Conservation (phyloP, 2,888 invertebrate genomes). For the Apamea anceps region DNA sequence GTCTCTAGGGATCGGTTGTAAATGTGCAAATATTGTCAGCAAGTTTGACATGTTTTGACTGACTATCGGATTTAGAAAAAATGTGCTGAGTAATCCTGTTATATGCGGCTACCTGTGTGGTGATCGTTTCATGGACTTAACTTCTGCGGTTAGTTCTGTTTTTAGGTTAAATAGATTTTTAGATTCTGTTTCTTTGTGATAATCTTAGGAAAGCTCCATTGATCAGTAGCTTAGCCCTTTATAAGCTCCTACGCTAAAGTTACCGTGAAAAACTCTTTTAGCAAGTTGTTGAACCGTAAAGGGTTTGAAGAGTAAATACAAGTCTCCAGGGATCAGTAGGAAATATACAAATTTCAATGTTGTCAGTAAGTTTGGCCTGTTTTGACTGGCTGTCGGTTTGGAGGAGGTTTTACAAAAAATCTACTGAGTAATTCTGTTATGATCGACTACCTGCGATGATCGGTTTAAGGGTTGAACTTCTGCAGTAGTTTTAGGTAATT, state of each 20-base stretch:
- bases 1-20: slow-evolving; percentile 78
- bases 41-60: slow-evolving; percentile 88
- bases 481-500: neutral
- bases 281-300: neutral
- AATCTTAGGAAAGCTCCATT: neutral
- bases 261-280: neutral
- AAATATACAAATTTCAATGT: slow-evolving; percentile 74
- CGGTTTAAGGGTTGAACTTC: neutral
- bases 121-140: slow-evolving; percentile 48
- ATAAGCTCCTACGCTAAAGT: neutral
- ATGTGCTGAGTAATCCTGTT: slow-evolving; percentile 82
- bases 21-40: slow-evolving; percentile 80
- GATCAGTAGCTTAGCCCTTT: neutral
- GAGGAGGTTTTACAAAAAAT: neutral
- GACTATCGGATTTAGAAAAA: slow-evolving; percentile 77
- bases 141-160: slow-evolving; percentile 9
- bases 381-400: slow-evolving; percentile 82
- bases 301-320: neutral
- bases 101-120: slow-evolving; percentile 80
- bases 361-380: slow-evolving; percentile 85
- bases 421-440: neutral
- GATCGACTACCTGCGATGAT: neutral
- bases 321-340: slow-evolving; percentile 78
- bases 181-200: neutral
- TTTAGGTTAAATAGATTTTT: neutral